Evolutionary conservation across 2,888 invertebrate species (phyloP).

Genomic region (Volucella inanis): DNA sequence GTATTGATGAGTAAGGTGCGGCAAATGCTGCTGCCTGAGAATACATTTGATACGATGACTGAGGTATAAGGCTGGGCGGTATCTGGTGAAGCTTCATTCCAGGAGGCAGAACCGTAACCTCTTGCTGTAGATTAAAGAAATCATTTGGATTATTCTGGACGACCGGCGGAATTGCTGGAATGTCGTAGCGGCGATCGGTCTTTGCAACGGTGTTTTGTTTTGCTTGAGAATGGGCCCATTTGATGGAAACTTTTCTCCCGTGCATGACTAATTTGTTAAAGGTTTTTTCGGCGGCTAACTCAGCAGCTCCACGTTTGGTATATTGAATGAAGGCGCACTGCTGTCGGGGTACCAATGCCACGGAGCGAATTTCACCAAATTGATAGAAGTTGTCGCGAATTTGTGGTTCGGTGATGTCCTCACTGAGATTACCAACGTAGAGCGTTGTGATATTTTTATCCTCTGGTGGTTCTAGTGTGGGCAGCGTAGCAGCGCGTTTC

Average conservation of each 20-base stretch:
- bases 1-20: constrained; percentile 81
- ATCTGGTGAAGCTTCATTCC: constrained; percentile 83
- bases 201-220: constrained; percentile 85
- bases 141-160: constrained; percentile 85
- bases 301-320: constrained; percentile 94
- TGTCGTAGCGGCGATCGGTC: constrained; percentile 86
- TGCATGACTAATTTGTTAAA: constrained; percentile 95
- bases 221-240: constrained; percentile 99
- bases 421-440: constrained; percentile 98
- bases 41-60: constrained; percentile 81
- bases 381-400: constrained; percentile 98
- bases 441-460: constrained; percentile 98
- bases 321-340: constrained; percentile 99
- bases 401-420: constrained; percentile 93
- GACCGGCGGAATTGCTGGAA: constrained; percentile 91
- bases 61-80: constrained; percentile 81
- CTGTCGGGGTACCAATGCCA: constrained; percentile 95
- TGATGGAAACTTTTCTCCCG: constrained; percentile 96
- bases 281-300: constrained; percentile 96
- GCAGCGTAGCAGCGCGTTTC: constrained; percentile 94
- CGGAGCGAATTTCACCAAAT: constrained; percentile 97
- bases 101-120: constrained; percentile 82
- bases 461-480: constrained; percentile 96
- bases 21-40: constrained; percentile 82
- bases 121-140: constrained; percentile 86